phyloP scores from a whole-genome alignment of 1,140 invertebrate species.

The Zophobas morio region DNA sequence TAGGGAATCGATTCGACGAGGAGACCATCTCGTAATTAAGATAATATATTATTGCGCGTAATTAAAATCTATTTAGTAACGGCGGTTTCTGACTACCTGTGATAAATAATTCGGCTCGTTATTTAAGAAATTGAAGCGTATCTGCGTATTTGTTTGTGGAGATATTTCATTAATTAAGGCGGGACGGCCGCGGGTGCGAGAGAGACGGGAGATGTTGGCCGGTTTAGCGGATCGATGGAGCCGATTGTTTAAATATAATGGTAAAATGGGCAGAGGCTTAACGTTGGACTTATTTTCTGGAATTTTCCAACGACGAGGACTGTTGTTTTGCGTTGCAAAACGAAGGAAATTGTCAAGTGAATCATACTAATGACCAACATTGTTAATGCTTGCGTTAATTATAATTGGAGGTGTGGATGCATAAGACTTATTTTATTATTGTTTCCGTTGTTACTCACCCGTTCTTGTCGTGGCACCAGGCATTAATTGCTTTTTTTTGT shows the following conservation, averaged over 20 bases:
- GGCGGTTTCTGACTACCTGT: slow-evolving; percentile 57
- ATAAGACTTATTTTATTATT: too few relatives aligned
- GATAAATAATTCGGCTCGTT: slow-evolving; percentile 53
- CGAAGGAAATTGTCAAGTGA: too few relatives aligned
- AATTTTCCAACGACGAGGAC: too few relatives aligned
- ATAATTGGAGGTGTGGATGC: too few relatives aligned
- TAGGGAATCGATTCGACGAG: slow-evolving; percentile 28
- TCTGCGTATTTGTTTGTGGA: slow-evolving; percentile 23
- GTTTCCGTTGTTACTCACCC: too few relatives aligned
- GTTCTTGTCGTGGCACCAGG: too few relatives aligned
- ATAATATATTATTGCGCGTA: slow-evolving; percentile 62
- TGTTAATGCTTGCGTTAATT: too few relatives aligned
- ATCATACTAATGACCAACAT: too few relatives aligned
- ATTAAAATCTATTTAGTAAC: slow-evolving; percentile 62
- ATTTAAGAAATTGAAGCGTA: slow-evolving; percentile 39
- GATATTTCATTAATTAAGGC: slow-evolving; percentile 35
- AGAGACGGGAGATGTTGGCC: neutral
- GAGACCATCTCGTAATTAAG: slow-evolving; percentile 57
- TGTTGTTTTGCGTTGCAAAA: too few relatives aligned
- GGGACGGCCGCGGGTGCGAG: neutral
- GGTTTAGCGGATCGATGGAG: neutral
- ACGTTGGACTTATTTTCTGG: too few relatives aligned
- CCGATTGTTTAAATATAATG: neutral
- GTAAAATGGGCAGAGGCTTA: too few relatives aligned
- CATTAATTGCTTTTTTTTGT: too few relatives aligned